Percentiles rank a stretch among this genome's conserved stretches.
phyloP scores from a whole-genome alignment of 2,113 vertebrate genomes.

The Sylvia atricapilla region DNA sequence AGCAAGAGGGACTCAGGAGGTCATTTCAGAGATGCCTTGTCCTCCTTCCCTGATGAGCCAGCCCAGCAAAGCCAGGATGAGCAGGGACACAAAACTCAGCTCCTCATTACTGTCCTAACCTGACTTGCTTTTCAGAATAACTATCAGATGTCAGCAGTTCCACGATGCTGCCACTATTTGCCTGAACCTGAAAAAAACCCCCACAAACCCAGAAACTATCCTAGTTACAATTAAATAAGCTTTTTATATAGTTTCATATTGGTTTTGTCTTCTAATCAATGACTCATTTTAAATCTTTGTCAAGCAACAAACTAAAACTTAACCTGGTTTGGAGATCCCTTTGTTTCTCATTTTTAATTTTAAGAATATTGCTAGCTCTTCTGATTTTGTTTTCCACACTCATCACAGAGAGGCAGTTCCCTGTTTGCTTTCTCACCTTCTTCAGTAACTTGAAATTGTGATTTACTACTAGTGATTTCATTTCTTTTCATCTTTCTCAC shows the following conservation, averaged over 20 bases:
- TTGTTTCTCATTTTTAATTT: background rate
- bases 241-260: background rate
- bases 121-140: background rate
- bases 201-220: background rate
- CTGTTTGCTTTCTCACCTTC: background rate
- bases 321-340: background rate
- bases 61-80: background rate
- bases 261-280: background rate
- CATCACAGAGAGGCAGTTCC: background rate
- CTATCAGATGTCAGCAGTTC: background rate
- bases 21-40: background rate
- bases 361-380: background rate
- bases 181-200: background rate
- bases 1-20: background rate
- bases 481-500: background rate
- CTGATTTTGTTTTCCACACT: background rate
- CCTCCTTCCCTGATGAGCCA: background rate
- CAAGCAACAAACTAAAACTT: accelerated
- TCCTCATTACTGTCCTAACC: background rate
- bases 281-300: background rate
- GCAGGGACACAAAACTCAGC: background rate
- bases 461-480: background rate
- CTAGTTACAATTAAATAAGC: background rate
- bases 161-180: background rate
- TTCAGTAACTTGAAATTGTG: background rate